A percentile compares a stretch with the other conserved stretches of the same genome.
Evolutionary conservation across 1,140 invertebrate species (phyloP).

Genomic region (Drosophila kurseongensis): DNA sequence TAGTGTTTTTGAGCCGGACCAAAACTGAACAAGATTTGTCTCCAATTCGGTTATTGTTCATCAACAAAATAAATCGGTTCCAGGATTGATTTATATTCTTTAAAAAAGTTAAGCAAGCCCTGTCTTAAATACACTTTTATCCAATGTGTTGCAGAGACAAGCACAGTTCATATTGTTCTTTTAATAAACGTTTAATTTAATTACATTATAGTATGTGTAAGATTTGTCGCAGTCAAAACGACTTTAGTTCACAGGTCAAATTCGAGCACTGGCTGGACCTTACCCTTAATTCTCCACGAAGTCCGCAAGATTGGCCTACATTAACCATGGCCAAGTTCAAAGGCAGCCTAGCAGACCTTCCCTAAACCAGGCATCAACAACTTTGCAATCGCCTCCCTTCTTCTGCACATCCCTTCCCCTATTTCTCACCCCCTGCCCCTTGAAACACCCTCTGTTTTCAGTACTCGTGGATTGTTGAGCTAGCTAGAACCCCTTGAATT

Average conservation of each 20-base stretch:
- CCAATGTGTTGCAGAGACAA: neutral
- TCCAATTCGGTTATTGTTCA: no score
- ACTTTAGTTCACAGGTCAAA: neutral
- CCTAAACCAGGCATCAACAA: slow-evolving; percentile 18
- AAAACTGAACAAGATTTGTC: no score
- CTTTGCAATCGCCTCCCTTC: slow-evolving; percentile 13
- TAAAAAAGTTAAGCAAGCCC: no score
- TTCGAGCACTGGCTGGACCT: no score
- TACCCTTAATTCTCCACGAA: neutral
- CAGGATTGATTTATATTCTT: no score
- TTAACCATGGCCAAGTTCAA: slow-evolving; percentile 53
- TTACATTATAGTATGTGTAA: slow-evolving; percentile 14
- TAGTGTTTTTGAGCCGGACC: no score
- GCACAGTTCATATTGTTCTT: neutral
- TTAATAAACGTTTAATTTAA: neutral
- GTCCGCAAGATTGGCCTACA: slow-evolving; percentile 22
- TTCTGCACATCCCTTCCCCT: neutral
- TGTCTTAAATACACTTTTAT: no score
- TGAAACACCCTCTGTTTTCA: slow-evolving; percentile 4
- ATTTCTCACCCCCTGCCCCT: neutral
- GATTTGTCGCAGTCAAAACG: slow-evolving; percentile 9
- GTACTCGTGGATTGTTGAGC: slow-evolving; percentile 37
- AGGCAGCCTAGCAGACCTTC: slow-evolving; percentile 39
- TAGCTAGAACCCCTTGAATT: slow-evolving; percentile 45
- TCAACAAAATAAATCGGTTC: no score